phyloP scores from a whole-genome alignment of 2,797 vertebrate genomes.

The Argyrosomus regius region DNA sequence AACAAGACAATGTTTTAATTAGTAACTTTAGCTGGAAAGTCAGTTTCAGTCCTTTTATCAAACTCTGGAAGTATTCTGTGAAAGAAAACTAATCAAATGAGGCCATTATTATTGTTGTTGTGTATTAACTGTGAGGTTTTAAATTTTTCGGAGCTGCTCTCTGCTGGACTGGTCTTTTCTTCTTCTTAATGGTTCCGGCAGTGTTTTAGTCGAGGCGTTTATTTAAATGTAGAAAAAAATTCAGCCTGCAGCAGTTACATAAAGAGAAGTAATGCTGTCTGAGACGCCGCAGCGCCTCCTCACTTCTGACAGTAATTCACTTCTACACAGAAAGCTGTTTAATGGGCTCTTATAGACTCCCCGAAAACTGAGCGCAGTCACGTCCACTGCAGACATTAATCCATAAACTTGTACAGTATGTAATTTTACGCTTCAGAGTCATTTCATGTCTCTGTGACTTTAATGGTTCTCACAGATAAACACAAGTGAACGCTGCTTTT shows the following conservation, averaged over 20 bases:
- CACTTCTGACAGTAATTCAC: slow-evolving; percentile 55
- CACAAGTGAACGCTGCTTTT: slow-evolving; percentile 49
- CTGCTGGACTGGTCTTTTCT: neutral
- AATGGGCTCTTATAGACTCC: slow-evolving; percentile 46
- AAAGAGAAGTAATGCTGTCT: slow-evolving; percentile 28
- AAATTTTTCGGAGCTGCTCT: neutral
- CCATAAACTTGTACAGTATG: slow-evolving; percentile 72
- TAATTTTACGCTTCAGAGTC: slow-evolving; percentile 70
- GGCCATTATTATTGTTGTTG: neutral
- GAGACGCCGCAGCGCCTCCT: slow-evolving; percentile 42
- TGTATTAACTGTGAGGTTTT: neutral
- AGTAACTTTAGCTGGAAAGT: too few relatives aligned
- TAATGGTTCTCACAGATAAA: slow-evolving; percentile 68
- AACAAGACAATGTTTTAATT: too few relatives aligned
- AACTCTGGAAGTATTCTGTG: too few relatives aligned
- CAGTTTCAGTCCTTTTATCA: too few relatives aligned
- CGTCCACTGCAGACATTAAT: slow-evolving; percentile 62
- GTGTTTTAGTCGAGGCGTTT: slow-evolving; percentile 19
- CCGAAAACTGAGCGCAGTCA: slow-evolving; percentile 25
- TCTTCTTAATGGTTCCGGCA: slow-evolving; percentile 15
- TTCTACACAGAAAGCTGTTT: slow-evolving; percentile 51
- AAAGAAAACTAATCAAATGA: neutral
- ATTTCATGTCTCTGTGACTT: slow-evolving; percentile 67
- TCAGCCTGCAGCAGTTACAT: slow-evolving; percentile 12
- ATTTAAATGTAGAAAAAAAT: slow-evolving; percentile 33